Base-by-base conservation (phyloP, 1,140 invertebrate species). In the Epicauta chinensis region DNA sequence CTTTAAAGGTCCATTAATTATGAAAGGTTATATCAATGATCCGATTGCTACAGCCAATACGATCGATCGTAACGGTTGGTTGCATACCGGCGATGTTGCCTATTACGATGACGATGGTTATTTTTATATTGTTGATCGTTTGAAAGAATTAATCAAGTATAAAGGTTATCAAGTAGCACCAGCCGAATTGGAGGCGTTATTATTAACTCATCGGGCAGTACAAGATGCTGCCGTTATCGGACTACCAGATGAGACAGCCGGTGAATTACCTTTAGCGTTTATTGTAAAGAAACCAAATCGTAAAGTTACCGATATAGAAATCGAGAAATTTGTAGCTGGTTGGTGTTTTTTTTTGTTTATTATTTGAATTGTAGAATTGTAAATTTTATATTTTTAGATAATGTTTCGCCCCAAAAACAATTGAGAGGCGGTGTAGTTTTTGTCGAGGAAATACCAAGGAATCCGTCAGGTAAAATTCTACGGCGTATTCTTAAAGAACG, bases 21-120 rank as follows among this genome's bases (percentile, higher is more conserved):
- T 84, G 80, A 77, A 81, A 51, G 83, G 83, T 1, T 87, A 87
- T 51, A 69, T 78, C 56, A 76, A 77, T 6, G 77, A 90, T 61
- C 60, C 65, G 0, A 71, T 77, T 49, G 81, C 83, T 4, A 87
- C 85, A 4, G 71, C 73, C 10, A 76, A 78, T 3, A 81, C 79
- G 1, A 73, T 91, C 2, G 82, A 84, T 63, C 55, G 63, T 12
- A 81, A 90, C 32, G 86, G 87, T 1, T 92, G 85, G 81, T 67
- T 92, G 14, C 81, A 86, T 51, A 89, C 88, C 14, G 89, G 89
- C n/a, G 87, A 92, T 67, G 77, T 91, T 44, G 88, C 82, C 1
- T 88, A 84, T 65, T 84, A 81, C 58, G 86, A 91, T 61, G 59
- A 65, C 36, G 63, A 65, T 40, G 41, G 45, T 10, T 65, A 60